Base-by-base conservation (phyloP, 2,888 invertebrate genomes). In the Trachelus stipa region DNA sequence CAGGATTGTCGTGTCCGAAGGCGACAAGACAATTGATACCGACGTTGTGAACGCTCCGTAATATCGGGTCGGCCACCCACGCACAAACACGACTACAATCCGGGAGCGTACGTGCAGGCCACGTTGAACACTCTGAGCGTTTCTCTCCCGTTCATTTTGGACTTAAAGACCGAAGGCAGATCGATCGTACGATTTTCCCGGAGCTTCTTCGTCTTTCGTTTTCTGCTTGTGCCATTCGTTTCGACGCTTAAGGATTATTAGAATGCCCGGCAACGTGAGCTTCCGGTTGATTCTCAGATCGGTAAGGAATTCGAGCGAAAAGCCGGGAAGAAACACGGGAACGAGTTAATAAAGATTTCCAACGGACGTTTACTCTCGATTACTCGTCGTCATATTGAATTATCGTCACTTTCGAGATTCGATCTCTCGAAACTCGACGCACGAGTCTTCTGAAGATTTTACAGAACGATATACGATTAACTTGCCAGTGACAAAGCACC, bases 141-240 rank as follows among this genome's bases (percentile, higher is more conserved):
- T 81, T 68, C 81, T 34, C 81, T 81, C 86, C 81, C 86, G 83
- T 87, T 88, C 86, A 88, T 89, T 88, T 89, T 89, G 89, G 89
- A 88, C 89, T 88, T 88, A 89, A 89, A 88, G 90, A 89, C 90
- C 90, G 89, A 90, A 90, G 89, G 89, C 89, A 90, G 90, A 91
- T 91, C 91, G 91, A 91, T 91, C 90, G 90, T 87, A 86, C 88
- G 90, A 91, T 91, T 91, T 91, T 91, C 91, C 91, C 71, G 33
- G 71, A 15, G 33, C 71, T 71, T 71, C 71, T 33, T 71, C 31
- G 31, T 71, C 71, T 31, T 34, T 11, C 71, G 31, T 23, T 71
- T 34, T 71, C 71, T 33, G 31, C 71, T 31, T 34, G 12, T 71
- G 4, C 71, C 71, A 31, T 12, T 71, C 33, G 71, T 31, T 4